Conservation (phyloP, 2,888 invertebrate genomes). For the Spicauda simplicius region DNA sequence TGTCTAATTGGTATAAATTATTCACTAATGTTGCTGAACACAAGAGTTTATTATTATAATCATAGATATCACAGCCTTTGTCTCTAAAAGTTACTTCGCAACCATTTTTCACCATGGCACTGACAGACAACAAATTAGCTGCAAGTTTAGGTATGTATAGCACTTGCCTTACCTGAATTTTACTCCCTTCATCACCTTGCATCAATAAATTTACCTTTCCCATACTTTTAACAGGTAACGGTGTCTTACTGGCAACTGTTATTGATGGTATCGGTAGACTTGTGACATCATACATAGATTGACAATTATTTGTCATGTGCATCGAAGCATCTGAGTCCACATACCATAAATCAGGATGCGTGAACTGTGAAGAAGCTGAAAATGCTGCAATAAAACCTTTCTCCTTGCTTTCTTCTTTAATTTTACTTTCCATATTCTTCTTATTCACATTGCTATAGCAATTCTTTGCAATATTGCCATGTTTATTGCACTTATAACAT, state of each 20-base stretch:
- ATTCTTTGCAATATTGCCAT: slow-evolving; percentile 31
- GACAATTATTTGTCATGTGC: slow-evolving; percentile 5
- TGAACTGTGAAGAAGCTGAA: too few species aligned
- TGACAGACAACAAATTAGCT: too few species aligned
- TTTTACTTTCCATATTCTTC: neutral
- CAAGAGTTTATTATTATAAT: too few species aligned
- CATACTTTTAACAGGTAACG: neutral
- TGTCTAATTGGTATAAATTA: neutral
- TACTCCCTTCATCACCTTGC: neutral
- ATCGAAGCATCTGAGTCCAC: neutral
- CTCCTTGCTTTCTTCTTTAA: too few species aligned
- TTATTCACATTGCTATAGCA: slow-evolving; percentile 23
- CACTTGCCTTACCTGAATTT: too few species aligned
- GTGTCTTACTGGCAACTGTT: neutral
- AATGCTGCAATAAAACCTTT: neutral
- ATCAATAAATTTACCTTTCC: neutral
- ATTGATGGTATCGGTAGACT: neutral
- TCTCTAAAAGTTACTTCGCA: too few species aligned
- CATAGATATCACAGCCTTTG: too few species aligned
- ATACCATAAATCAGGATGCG: too few species aligned
- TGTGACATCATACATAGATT: slow-evolving; percentile 11
- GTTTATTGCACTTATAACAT: slow-evolving; percentile 37
- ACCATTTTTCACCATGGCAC: too few species aligned
- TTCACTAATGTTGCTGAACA: neutral
- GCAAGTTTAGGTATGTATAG: too few species aligned